Evolutionary conservation across 2,888 invertebrate species (phyloP), one percentile per base, ranked within the genome.

Genomic region (Brassicogethes aeneus): DNA sequence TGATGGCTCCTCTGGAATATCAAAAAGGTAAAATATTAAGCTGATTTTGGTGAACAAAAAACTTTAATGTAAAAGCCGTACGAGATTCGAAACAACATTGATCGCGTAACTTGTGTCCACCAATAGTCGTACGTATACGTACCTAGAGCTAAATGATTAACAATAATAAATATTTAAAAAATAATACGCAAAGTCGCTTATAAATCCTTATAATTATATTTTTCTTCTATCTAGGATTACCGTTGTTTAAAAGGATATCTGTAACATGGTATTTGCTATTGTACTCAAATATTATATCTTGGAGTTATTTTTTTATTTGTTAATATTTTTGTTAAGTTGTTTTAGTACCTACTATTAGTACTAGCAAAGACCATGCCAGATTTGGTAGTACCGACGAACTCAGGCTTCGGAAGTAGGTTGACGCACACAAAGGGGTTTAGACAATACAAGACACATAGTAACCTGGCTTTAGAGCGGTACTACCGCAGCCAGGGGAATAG

Each of bases 361-460:
- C 10, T 23, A 7, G 5, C 10, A 23, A 23, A 23, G 23, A 23
- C 10, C 23, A 23, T 23, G 10, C 23, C 10, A 5, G 10, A 10
- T 23, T 23, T 23, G 23, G 23, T 23, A 23, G 23, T 7, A 23
- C 10, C 65, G 66, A 66, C 66, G 65, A 60, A 66, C 66, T 66
- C 68, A 65, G 65, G 64, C 62, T 65, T 61, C 50, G 60, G 62
- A 68, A 64, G 62, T 60, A 80, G 79, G 80, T 71, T 81, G 82
- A 85, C 83, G 85, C 82, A 87, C 86, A 87, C 85, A 85, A 32
- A 23, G 82, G 76, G 85, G 79, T 73, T 83, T 44, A 61, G 54
- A 61, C 59, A 44, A 85, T 85, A 86, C 85, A 85, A 85, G 83
- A 86, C 86, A 87, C 87, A 87, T 8, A 32, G 32, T n/a, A 32